Conservation (phyloP, 1,140 invertebrate species). For the Heliconius eleuchia region DNA sequence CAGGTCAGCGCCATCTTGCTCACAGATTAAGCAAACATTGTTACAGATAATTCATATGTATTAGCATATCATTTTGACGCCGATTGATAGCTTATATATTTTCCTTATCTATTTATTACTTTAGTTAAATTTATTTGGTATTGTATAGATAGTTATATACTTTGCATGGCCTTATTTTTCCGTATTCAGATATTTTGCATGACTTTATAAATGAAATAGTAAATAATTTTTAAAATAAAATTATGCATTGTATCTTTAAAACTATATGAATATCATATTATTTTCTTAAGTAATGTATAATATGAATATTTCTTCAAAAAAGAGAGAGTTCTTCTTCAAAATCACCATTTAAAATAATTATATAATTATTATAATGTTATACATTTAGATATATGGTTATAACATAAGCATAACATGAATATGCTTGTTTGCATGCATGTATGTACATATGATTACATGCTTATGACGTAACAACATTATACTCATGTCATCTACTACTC, state of each 20-base stretch:
- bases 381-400: neutral
- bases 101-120: neutral
- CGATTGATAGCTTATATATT: slow-evolving; percentile 13
- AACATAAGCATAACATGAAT: neutral
- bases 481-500: neutral
- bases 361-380: neutral
- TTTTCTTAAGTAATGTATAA: neutral
- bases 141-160: neutral
- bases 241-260: neutral
- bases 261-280: neutral
- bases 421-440: too few relatives aligned
- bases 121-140: neutral
- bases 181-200: neutral
- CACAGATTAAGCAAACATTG: slow-evolving; percentile 31
- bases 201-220: neutral
- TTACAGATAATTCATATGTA: slow-evolving; percentile 10
- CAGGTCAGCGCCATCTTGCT: slow-evolving; percentile 85
- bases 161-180: neutral
- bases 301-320: neutral
- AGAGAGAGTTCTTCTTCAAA: neutral
- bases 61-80: slow-evolving; percentile 16
- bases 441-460: neutral
- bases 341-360: neutral
- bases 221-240: neutral
- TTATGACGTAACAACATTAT: neutral